Base-by-base conservation (phyloP, 92 coral and sea anemone genomes). In the Palythoa heliodiscus region DNA sequence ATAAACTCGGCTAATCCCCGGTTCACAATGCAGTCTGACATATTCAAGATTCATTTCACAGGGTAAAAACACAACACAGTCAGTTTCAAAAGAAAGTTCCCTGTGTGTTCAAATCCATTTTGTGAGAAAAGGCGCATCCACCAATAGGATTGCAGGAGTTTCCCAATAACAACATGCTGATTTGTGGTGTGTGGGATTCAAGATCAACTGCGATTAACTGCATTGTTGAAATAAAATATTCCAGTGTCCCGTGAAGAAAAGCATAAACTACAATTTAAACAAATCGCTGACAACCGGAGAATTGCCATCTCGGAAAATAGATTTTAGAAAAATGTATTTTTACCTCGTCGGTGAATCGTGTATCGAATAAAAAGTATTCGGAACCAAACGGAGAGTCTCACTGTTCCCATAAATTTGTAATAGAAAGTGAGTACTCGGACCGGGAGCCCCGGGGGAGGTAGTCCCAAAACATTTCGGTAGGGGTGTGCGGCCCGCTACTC, bases 101-200 rank as follows among this genome's bases (percentile, higher is more conserved):
- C 57, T 47, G 43, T 80, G 9, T 48, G 73, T 80, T 80, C 69
- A 38, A 78, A 61, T 38, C 60, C 25, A 24, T 63, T 77, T 19
- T 29, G 25, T 38, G 70, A 79, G 73, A 79, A 66, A 50, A 64
- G 54, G 0, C 20, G 0, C 4, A 11, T 39, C 22, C 60, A 64
- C 84, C 84, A 80, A 80, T 80, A 48, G 57, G 73, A 66, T 66
- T 19, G 15, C 38, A 66, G 61, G 40, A 20, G 22, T 70, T 78
- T 78, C 71, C 60, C 19, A 64, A 29, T 11, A 24, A 8, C 25
- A 29, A 22, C 37, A 37, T 69, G 14, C 40, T 69, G 52, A 69
- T 69, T 66, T 47, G 74, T 23, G 15, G 20, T 25, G 84, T 14
- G 84, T 64, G 71, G 52, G 17, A 60, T 37, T 48, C 37, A 74